Evolutionary conservation across 2,888 invertebrate species (phyloP), one percentile per base, ranked within the genome.

Genomic region (Heliconius hortense): DNA sequence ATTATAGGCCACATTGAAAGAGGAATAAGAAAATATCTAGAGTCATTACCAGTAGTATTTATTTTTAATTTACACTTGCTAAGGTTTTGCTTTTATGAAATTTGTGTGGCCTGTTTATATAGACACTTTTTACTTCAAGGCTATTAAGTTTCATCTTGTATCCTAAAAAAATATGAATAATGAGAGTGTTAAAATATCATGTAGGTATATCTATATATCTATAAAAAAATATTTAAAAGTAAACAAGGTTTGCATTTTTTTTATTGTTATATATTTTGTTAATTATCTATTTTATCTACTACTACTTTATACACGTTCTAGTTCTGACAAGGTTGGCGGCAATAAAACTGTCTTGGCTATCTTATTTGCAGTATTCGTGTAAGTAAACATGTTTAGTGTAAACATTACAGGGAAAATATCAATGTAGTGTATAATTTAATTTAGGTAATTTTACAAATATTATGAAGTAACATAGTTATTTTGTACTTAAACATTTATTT

Each of bases 1-100:
- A 93, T 90, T 93, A 93, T 92, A 92, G 87, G 84, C 86, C 81
- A 86, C 80, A 85, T 80, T 85, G 80, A 84, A 84, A 83, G 79
- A 79, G 78, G 90, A 81, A 89, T 86, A 88, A 82, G 76, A 84
- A 77, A 85, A 85, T 76, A 81, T 66, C 43, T 80, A 76, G 90
- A 90, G 88, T 87, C 71, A 24, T 67, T 67, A n/a, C 39, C 10
- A 31, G 13, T 76, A 11, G 3, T 62, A 31, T 26, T 64, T 56
- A 15, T 66, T 59, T 48, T 53, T 21, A 63, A 67, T n/a, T 15
- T 26, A 28, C 35, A 68, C 24, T 64, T 69, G 62, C 7, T 64
- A 48, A 48, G n/a, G n/a, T 10, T 53, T n/a, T n/a, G 35, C 2
- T 64, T 24, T 39, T n/a, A 39, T n/a, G 0, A 39, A 64, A 56